Conservation (phyloP, 2,888 invertebrate species). For the Dryomyza anilis region DNA sequence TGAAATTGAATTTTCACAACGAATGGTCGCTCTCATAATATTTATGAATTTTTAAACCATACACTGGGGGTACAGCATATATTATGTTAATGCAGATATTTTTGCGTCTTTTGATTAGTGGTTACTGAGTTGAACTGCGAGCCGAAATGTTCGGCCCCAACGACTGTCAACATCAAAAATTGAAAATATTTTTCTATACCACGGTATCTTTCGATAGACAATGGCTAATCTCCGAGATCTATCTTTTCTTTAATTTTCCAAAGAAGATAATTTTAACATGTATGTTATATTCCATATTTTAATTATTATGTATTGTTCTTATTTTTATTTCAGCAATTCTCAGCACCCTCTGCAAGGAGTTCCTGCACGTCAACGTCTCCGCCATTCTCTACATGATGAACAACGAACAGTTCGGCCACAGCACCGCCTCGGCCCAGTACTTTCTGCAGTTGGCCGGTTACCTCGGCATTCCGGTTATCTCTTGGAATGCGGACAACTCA, state of each 20-base stretch:
- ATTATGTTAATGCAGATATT: too few species aligned
- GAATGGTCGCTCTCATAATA: too few species aligned
- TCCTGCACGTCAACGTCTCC: conserved; percentile 86
- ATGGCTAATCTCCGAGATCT: neutral
- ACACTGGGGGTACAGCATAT: too few species aligned
- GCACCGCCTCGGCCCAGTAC: conserved; percentile 92
- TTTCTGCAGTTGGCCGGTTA: conserved; percentile 92
- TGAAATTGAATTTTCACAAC: too few species aligned
- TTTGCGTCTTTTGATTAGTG: too few species aligned
- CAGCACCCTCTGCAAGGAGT: conserved; percentile 86
- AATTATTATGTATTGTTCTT: conserved; percentile 1
- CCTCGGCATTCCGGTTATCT: conserved; percentile 93
- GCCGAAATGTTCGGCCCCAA: too few species aligned
- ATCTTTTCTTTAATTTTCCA: neutral
- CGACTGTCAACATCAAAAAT: too few species aligned
- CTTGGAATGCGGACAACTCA: conserved; percentile 97
- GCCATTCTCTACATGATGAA: conserved; percentile 95
- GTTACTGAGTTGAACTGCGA: too few species aligned
- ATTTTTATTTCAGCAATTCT: conserved; percentile 72
- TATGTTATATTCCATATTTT: conserved; percentile 8
- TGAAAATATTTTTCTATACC: too few species aligned
- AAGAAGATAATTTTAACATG: neutral
- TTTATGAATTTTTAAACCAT: too few species aligned
- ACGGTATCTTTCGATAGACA: too few species aligned
- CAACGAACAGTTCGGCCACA: conserved; percentile 90